phyloP scores from a whole-genome alignment of 2,888 invertebrate species.

The Conomelus anceps region DNA sequence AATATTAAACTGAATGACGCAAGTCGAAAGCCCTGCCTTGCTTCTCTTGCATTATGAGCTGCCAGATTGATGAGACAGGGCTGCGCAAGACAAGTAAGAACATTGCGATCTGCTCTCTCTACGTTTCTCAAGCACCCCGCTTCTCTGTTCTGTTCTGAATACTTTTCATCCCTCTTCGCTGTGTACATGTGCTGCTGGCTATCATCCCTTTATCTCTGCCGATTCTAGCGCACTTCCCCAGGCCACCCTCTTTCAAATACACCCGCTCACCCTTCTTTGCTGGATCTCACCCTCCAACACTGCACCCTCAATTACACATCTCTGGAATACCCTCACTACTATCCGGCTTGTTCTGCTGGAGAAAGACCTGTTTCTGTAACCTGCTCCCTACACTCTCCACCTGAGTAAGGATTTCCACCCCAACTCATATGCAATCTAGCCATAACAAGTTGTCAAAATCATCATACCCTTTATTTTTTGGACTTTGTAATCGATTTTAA shows the following conservation, averaged over 20 bases:
- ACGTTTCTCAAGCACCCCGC: neutral
- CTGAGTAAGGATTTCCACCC: neutral
- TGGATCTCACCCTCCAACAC: neutral
- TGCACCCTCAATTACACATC: neutral
- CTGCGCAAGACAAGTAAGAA: neutral
- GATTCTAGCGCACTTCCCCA: neutral
- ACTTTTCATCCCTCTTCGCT: neutral
- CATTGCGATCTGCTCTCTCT: neutral
- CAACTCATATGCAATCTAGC: neutral
- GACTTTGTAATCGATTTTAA: too few species aligned
- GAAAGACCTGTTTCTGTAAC: neutral
- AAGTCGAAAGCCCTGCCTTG: neutral
- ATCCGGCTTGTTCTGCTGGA: neutral
- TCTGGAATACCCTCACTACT: neutral
- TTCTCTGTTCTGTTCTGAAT: neutral
- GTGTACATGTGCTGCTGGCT: neutral
- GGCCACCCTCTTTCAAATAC: neutral
- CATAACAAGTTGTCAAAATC: too few species aligned
- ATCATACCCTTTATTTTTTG: too few species aligned
- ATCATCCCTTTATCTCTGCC: neutral
- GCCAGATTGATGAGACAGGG: neutral
- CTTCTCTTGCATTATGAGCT: neutral
- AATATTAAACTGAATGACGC: neutral
- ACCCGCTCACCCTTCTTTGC: neutral
- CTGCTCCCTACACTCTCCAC: neutral